These are phyloP conservation scores for Amblyopsis rosae DNA, from an alignment of 2,113 vertebrate genomes.

Conservation along the genomic window DNA sequence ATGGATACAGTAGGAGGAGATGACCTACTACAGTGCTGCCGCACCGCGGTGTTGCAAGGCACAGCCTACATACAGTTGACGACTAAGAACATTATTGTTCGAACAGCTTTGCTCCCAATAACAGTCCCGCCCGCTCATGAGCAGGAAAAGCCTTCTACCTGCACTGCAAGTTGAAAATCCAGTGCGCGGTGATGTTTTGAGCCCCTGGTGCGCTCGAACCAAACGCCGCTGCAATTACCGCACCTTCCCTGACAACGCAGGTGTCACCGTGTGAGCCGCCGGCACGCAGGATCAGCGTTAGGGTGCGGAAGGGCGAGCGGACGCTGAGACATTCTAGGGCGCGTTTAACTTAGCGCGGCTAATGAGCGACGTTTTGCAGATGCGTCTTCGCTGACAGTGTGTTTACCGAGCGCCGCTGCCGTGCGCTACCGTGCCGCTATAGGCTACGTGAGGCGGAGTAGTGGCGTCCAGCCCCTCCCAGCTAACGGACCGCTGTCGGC, in stretches of 20 bases:
- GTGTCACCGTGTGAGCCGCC: no score
- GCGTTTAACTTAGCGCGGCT: conserved; percentile 56
- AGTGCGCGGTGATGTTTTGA: conserved; percentile 54
- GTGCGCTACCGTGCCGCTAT: no score
- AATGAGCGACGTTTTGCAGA: conserved; percentile 55
- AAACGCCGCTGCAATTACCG: conserved; percentile 38
- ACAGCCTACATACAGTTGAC: conserved; percentile 64
- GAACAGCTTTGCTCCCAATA: conserved; percentile 35
- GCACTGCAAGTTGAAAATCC: conserved; percentile 53
- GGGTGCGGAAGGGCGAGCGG: conserved; percentile 46
- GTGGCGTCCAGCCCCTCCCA: conserved; percentile 66
- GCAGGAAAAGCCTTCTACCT: conserved; percentile 30
- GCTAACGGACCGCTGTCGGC: conserved; percentile 25
- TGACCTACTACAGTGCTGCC: conserved; percentile 65
- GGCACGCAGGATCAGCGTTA: conserved; percentile 1
- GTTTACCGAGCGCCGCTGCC: conserved; percentile 66
- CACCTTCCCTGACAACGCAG: not conserved
- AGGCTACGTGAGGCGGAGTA: not conserved
- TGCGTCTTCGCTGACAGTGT: conserved; percentile 57
- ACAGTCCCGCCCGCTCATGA: conserved; percentile 28
- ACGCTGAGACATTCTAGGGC: conserved; percentile 43
- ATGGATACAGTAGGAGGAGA: conserved; percentile 46
- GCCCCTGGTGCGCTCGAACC: conserved; percentile 41
- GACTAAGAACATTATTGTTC: conserved; percentile 49
- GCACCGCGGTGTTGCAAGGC: conserved; percentile 62